Conservation (phyloP, 2,113 vertebrate genomes). For the Chaetorhynchus papuensis region DNA sequence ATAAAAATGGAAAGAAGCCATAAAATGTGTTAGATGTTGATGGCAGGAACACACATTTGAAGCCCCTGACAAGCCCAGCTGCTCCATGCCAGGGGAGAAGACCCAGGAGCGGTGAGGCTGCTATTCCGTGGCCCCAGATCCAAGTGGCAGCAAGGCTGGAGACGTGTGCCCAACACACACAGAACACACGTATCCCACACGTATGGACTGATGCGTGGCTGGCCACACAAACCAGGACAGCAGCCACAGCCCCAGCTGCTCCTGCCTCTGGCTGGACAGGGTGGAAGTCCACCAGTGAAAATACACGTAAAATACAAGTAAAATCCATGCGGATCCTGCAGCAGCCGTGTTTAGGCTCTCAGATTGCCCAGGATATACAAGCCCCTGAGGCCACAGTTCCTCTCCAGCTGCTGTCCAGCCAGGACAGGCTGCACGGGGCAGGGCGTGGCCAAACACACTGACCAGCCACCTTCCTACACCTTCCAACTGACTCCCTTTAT, state of each 20-base stretch:
- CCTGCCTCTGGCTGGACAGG: neutral
- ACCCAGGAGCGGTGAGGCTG: neutral
- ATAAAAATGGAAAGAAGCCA: conserved; percentile 46
- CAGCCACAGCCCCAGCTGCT: neutral
- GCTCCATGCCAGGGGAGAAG: rapidly evolving
- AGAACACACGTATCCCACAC: rapidly evolving
- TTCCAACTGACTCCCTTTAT: neutral
- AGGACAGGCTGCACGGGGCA: neutral
- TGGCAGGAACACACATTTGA: neutral
- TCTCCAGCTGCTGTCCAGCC: neutral
- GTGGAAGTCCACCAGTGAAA: neutral
- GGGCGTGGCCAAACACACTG: neutral
- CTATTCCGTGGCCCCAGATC: neutral
- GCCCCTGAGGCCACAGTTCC: neutral
- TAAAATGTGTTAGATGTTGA: conserved; percentile 9
- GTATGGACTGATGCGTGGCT: rapidly evolving
- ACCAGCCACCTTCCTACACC: neutral
- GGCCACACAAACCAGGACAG: neutral
- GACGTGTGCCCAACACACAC: neutral
- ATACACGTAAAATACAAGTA: neutral
- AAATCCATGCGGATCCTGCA: neutral
- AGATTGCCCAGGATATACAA: neutral
- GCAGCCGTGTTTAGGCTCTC: neutral
- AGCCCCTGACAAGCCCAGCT: neutral
- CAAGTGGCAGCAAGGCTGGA: neutral